Evolutionary conservation across 2,797 vertebrate genomes (phyloP), one percentile per base, ranked within the genome.

Genomic region (Dipus sagitta): DNA sequence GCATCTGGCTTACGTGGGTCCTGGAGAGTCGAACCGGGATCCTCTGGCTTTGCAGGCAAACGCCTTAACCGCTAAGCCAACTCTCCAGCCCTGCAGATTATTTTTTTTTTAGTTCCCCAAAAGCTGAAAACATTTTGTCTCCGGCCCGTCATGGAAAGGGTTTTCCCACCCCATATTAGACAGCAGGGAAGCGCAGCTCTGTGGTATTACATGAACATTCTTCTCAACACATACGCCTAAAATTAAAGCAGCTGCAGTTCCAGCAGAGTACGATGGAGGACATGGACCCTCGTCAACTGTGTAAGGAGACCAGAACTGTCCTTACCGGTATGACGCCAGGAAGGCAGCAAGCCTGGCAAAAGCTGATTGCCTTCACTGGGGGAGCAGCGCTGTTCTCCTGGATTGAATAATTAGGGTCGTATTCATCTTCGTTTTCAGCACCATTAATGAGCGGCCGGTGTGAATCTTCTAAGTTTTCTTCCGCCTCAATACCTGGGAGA

Each of bases 291-390:
- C 42, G 7, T 30, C 28, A 65, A 32, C 65, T 11, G 12, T 0
- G 0, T 13, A 4, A 17, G 38, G 78, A 24, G 58, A 26, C n/a
- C 13, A 0, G 10, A 30, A 14, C 0, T 3, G 26, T 75, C 15
- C 98, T 98, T 96, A 99, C 99, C 94, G 98, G 98, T 18, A 99
- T 95, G n/a, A 99, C 99, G 60, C 99, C 99, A 0, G 99, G 99
- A 88, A 99, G 98, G 86, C 99, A 99, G 97, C 99, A 99, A 14
- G 99, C 99, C 98, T 99, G 98, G 78, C 98, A 97, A 96, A 99
- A 99, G 92, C 99, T 97, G 62, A 99, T 98, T n/a, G 99, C 98
- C 21, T 94, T 96, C 72, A 96, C 97, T 1, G 98, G 94, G 26
- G 95, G 95, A 13, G 84, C n/a, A 18, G 94, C 70, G 0, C 98